Conservation (phyloP, 2,888 invertebrate species). For the Poecilus cupreus region DNA sequence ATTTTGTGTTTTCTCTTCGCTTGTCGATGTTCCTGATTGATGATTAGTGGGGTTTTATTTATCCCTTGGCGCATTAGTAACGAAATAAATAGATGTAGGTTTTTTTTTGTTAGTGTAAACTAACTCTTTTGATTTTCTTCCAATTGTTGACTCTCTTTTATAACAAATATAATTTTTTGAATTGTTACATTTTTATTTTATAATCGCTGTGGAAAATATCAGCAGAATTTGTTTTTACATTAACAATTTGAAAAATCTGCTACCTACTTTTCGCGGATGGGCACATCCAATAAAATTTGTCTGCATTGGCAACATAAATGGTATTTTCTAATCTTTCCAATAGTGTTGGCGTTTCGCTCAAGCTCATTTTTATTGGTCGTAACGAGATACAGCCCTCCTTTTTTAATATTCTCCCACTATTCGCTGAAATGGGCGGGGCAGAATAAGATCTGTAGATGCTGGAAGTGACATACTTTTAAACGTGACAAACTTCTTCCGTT, state of each 20-base stretch:
- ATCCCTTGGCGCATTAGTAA: neutral
- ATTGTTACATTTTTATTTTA: too few species aligned
- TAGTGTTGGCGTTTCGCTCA: neutral
- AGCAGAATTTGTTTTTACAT: too few species aligned
- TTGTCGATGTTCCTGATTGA: neutral
- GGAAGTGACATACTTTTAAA: conserved; percentile 39
- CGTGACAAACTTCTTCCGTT: conserved; percentile 37
- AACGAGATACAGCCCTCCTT: conserved; percentile 32
- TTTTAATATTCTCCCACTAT: conserved; percentile 15
- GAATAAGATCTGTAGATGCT: neutral
- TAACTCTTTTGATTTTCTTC: too few species aligned
- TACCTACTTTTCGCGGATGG: too few species aligned
- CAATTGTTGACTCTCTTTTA: too few species aligned
- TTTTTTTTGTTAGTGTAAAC: too few species aligned
- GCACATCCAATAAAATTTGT: too few species aligned
- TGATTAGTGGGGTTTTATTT: neutral
- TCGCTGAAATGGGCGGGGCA: neutral
- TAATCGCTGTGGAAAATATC: too few species aligned
- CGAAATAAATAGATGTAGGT: too few species aligned
- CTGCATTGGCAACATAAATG: too few species aligned
- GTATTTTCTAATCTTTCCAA: neutral
- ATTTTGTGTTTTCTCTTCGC: neutral
- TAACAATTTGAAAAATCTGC: too few species aligned
- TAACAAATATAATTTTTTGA: too few species aligned
- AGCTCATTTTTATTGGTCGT: conserved; percentile 26